Evolutionary conservation across 2,113 vertebrate species (phyloP).

Genomic region (Corvus cornix): DNA sequence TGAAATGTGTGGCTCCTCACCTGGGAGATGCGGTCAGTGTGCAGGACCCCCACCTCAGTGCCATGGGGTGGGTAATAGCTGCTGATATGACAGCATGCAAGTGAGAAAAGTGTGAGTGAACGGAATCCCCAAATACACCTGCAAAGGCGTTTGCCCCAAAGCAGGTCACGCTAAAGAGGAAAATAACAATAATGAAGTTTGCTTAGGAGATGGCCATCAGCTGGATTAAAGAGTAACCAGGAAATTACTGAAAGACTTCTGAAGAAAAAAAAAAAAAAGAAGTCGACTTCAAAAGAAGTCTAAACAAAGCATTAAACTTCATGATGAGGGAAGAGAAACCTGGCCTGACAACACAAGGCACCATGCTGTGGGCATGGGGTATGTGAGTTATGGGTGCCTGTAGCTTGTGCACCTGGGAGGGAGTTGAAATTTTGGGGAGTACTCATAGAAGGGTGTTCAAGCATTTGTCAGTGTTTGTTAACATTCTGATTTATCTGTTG

Average conservation of each 20-base stretch:
- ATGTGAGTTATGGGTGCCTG: background rate
- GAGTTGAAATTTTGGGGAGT: background rate
- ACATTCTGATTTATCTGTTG: background rate
- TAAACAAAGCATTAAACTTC: background rate
- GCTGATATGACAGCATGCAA: background rate
- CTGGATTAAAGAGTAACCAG: slow-evolving; percentile 53
- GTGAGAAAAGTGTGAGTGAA: background rate
- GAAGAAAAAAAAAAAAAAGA: background rate
- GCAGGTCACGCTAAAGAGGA: background rate
- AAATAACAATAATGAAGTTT: slow-evolving; percentile 15
- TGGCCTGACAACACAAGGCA: rapidly evolving
- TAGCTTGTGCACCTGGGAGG: background rate
- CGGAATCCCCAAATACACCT: background rate
- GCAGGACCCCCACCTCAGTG: rapidly evolving
- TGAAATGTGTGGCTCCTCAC: rapidly evolving
- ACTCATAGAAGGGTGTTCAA: background rate
- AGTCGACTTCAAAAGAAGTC: background rate
- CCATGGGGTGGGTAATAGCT: background rate
- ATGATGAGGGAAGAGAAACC: background rate
- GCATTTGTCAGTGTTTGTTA: background rate
- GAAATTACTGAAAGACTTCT: background rate
- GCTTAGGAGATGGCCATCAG: slow-evolving; percentile 1
- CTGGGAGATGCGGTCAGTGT: background rate
- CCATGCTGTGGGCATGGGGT: rapidly evolving
- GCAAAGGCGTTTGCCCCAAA: background rate